These are phyloP conservation scores for Eremophila alpestris DNA, from an alignment of 2,797 vertebrate species.

Conservation along the genomic window DNA sequence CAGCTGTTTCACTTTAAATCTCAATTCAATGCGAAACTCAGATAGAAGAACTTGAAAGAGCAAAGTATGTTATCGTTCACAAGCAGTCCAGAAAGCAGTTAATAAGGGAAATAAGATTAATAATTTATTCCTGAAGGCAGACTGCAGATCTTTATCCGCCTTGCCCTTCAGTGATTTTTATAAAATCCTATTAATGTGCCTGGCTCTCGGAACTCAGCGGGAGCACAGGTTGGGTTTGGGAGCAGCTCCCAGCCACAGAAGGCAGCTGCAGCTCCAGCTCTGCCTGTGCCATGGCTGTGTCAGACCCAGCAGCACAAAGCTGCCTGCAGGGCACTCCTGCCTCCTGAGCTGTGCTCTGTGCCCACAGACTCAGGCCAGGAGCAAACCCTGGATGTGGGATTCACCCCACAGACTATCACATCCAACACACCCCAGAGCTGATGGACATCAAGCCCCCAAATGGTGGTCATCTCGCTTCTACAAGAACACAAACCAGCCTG, in stretches of 20 bases:
- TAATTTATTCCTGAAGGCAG: constrained; percentile 57
- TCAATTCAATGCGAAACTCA: constrained; percentile 45
- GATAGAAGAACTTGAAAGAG: constrained; percentile 61
- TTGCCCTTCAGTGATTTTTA: constrained; percentile 15
- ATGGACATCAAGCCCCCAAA: fast-evolving
- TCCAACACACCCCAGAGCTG: fast-evolving
- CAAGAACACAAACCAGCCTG: background rate
- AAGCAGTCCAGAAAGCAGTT: constrained; percentile 57
- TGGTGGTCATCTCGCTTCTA: background rate
- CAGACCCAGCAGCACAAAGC: background rate
- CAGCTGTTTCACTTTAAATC: constrained; percentile 69
- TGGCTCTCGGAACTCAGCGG: background rate
- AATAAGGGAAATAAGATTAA: constrained; percentile 61
- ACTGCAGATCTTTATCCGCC: constrained; percentile 28
- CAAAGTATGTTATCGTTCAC: constrained; percentile 43
- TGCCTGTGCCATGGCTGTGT: background rate
- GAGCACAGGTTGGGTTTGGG: background rate
- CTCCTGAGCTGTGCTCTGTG: background rate
- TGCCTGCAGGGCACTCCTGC: background rate
- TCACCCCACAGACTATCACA: background rate
- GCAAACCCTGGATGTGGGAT: background rate
- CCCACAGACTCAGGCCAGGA: fast-evolving
- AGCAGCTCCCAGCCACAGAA: background rate
- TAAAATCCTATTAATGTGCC: background rate
- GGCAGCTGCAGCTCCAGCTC: background rate